Percentiles rank a stretch among this genome's conserved stretches.
Conservation (phyloP, 2,113 vertebrate species). For the Megatriorchis doriae region DNA sequence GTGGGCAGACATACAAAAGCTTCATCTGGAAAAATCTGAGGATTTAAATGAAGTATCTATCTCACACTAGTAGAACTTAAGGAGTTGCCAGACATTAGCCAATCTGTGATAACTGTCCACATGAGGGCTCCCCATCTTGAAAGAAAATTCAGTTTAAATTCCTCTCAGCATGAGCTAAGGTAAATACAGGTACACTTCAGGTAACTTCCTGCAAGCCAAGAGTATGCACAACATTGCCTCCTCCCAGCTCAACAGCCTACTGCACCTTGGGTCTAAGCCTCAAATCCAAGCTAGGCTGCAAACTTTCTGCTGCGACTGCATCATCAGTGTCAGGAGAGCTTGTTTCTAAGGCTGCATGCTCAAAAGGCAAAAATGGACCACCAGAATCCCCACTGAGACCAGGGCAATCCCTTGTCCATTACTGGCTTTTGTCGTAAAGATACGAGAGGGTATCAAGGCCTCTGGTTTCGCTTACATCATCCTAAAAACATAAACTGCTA, state of each 20-base stretch:
- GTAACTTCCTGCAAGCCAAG: neutral
- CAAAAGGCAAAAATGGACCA: neutral
- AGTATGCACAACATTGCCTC: neutral
- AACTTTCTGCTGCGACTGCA: neutral
- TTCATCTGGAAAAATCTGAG: neutral
- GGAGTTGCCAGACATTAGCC: neutral
- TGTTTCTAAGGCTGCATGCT: neutral
- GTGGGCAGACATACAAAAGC: neutral
- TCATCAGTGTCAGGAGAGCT: neutral
- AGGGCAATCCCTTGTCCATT: neutral
- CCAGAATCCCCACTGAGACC: neutral
- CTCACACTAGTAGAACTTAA: neutral
- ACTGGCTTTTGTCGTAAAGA: neutral
- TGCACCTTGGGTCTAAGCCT: neutral
- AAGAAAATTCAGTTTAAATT: neutral
- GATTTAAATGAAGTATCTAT: neutral
- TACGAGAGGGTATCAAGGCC: neutral
- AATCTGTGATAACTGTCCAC: neutral
- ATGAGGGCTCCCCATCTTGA: neutral
- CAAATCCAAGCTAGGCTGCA: neutral
- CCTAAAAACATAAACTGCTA: neutral
- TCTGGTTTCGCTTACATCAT: neutral
- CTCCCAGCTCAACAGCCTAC: neutral
- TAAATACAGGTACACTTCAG: neutral
- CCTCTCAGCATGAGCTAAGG: neutral